These are phyloP conservation scores for Hipposideros larvatus DNA, from an alignment of 2,797 vertebrate species.

Conservation along the genomic window DNA sequence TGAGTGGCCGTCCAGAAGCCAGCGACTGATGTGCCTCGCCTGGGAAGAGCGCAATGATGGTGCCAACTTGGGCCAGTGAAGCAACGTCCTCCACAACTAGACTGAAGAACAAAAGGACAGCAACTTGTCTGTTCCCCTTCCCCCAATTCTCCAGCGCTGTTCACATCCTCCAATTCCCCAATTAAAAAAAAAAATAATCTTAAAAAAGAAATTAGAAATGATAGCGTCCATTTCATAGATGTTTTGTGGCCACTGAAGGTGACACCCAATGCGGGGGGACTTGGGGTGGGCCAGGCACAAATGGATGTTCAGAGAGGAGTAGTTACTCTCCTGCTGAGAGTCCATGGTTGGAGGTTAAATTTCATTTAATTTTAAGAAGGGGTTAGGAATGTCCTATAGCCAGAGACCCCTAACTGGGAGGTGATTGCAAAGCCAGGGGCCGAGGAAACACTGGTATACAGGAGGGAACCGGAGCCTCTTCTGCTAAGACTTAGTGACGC, in stretches of 20 bases:
- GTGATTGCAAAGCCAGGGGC: background rate
- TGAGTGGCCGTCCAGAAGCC: too few species aligned
- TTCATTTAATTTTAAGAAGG: background rate
- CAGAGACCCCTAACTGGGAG: background rate
- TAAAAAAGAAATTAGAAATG: background rate
- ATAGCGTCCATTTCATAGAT: background rate
- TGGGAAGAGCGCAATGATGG: too few species aligned
- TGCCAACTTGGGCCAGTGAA: too few species aligned
- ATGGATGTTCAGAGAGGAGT: background rate
- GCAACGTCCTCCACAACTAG: too few species aligned
- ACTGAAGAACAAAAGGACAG: too few species aligned
- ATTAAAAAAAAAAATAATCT: too few species aligned
- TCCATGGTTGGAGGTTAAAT: background rate
- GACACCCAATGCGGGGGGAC: background rate
- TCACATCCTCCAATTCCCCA: too few species aligned
- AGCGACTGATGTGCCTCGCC: too few species aligned
- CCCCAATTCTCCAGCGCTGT: too few species aligned
- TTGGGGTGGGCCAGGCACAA: background rate
- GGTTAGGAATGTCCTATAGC: background rate
- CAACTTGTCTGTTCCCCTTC: too few species aligned
- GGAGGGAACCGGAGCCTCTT: background rate
- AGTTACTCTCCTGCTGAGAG: background rate
- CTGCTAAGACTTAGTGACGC: background rate
- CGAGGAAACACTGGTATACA: background rate
- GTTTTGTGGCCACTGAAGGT: background rate